Evolutionary conservation across 2,797 vertebrate genomes (phyloP).

Genomic region (Malacoctenus gilli): DNA sequence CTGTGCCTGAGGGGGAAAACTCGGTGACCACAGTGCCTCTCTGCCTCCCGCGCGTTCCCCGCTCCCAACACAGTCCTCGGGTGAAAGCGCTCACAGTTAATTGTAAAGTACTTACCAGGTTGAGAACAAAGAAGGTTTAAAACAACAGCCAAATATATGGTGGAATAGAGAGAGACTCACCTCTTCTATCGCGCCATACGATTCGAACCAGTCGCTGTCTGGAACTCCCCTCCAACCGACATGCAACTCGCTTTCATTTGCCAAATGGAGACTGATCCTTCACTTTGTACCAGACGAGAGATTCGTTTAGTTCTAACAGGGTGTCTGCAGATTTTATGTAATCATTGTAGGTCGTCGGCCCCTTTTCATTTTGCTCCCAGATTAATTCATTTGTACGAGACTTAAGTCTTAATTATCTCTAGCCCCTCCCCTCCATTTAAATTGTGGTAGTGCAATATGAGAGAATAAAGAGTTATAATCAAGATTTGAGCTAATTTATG

Average conservation of each 20-base stretch:
- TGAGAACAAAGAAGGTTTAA: too few relatives aligned
- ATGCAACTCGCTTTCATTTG: conserved; percentile 17
- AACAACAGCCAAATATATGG: too few relatives aligned
- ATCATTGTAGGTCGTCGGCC: conserved; percentile 10
- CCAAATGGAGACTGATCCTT: conserved; percentile 26
- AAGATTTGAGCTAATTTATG: conserved; percentile 76
- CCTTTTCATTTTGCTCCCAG: conserved; percentile 29
- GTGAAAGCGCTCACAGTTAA: too few relatives aligned
- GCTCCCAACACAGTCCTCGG: too few relatives aligned
- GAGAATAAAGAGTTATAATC: conserved; percentile 62
- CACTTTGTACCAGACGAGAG: conserved; percentile 22
- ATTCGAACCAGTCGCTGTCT: conserved; percentile 9
- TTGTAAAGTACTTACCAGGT: too few relatives aligned
- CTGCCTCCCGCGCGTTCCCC: conserved; percentile 42
- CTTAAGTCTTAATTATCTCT: conserved; percentile 44
- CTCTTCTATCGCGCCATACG: too few relatives aligned
- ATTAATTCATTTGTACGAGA: conserved; percentile 44
- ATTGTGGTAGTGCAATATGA: conserved; percentile 76
- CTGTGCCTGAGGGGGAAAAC: conserved; percentile 64
- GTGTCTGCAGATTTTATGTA: conserved; percentile 10
- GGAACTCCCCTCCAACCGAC: conserved; percentile 4
- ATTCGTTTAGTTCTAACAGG: not conserved
- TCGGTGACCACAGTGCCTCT: conserved; percentile 80
- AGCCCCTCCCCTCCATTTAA: conserved; percentile 45
- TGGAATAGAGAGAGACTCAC: too few relatives aligned